Evolutionary conservation across 2,797 vertebrate species (phyloP).

Genomic region (Falco concolor): DNA sequence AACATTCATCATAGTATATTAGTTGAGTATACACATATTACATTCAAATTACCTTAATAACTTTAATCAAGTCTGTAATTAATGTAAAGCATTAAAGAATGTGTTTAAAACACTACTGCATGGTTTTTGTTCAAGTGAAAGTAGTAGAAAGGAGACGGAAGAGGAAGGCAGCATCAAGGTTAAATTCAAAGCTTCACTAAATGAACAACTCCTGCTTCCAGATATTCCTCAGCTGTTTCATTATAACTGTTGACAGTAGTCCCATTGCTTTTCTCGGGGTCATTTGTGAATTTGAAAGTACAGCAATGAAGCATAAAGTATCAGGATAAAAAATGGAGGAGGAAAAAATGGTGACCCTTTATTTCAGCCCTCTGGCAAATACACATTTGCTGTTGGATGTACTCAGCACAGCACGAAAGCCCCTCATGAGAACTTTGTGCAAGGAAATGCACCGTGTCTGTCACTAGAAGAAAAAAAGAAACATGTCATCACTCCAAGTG

Average conservation of each 20-base stretch:
- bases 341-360: not conserved
- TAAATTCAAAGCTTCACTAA: conserved; percentile 3
- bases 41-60: not conserved
- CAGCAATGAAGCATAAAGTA: not conserved
- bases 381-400: conserved; percentile 10
- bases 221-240: conserved; percentile 9
- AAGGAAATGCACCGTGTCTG: conserved; percentile 83
- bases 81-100: not conserved
- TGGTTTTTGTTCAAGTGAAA: not conserved
- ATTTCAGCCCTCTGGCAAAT: conserved; percentile 24
- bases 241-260: not conserved
- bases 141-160: not conserved
- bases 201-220: not conserved
- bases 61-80: not conserved
- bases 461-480: conserved; percentile 53
- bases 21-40: not conserved
- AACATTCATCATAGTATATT: not conserved
- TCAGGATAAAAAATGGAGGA: not conserved
- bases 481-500: conserved; percentile 65
- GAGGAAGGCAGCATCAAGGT: not conserved
- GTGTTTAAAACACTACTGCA: not conserved
- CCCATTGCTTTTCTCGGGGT: not conserved
- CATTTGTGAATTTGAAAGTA: conserved; percentile 17
- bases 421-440: conserved; percentile 86
- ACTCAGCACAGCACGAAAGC: conserved; percentile 17